Base-by-base conservation (phyloP, 2,888 invertebrate species). In the Tetanocera ferruginea region DNA sequence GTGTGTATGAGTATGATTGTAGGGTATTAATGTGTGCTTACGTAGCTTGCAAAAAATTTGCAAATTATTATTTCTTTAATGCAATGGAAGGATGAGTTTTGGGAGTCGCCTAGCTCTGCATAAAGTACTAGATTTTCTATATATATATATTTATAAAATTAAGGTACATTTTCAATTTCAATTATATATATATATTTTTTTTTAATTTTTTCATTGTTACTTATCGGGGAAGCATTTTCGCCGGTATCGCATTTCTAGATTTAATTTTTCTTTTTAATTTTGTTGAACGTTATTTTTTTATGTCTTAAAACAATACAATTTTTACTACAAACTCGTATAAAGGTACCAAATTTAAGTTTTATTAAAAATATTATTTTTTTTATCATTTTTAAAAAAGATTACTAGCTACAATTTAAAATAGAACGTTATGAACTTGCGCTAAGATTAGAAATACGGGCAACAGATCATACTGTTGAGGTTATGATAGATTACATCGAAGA, bases 331-430 rank as follows among this genome's bases (percentile, higher is more conserved):
- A 55, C 67, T 66, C 25, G 66, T 75, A 75, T 83, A 87, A 87
- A 87, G 87, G 87, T 87, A 87, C 87, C 86, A 84, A 87, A 87
- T 87, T 83, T 79, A 43, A 11, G 11, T 43, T 69, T 79, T 51
- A 78, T 74, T 74, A 79, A 80, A 79, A 78, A 77, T 60, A 80
- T 72, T 80, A 31, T 31, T 43, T 76, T 76, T 66, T 64, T 77
- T 80, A 81, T 69, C 76, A 73, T 51, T 82, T 83, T 85, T 85
- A 86, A 86, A 86, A 86, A 82, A 82, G 83, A 81, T 80, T 79
- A 77, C 82, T 82, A 82, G 78, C 82, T 82, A 82, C 81, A 76
- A 71, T 31, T 49, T 17, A 71, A 28, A 37, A 43, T 9, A 55
- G 79, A 79, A 67, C 37, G 17, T 34, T 66, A 14, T 3, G 17